Evolutionary conservation across 1,140 invertebrate species (phyloP).

Genomic region (Gryon sp.): DNA sequence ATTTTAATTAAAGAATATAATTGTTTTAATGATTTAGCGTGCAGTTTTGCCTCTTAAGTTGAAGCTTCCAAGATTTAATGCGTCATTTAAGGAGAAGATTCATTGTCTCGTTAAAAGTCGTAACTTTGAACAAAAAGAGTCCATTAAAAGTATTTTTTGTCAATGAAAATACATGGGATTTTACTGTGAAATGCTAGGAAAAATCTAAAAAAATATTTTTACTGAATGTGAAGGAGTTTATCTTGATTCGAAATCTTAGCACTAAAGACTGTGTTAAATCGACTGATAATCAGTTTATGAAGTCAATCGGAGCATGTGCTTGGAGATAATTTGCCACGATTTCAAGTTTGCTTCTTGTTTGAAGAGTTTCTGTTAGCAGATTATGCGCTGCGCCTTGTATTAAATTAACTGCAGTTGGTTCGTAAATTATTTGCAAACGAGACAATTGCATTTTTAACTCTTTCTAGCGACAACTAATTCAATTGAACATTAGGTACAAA

Average conservation of each 20-base stretch:
- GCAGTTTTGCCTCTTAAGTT: too few species aligned
- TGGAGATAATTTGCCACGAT: not conserved
- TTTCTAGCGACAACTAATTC: not conserved
- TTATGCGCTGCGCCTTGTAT: conserved; percentile 12
- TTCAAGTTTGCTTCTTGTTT: conserved; percentile 12
- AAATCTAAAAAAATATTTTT: too few species aligned
- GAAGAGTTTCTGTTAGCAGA: conserved; percentile 14
- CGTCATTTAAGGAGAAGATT: too few species aligned
- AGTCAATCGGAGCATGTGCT: not conserved
- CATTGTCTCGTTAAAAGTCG: too few species aligned
- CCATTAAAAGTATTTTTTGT: too few species aligned
- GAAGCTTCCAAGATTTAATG: too few species aligned
- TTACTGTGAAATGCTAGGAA: too few species aligned
- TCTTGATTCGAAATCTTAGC: not conserved
- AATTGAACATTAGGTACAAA: not conserved
- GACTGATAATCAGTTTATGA: not conserved
- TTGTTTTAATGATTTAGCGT: not conserved
- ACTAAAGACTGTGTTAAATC: not conserved
- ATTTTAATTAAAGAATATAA: conserved; percentile 2
- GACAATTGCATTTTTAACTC: conserved; percentile 8
- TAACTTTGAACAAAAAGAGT: too few species aligned
- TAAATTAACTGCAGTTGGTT: conserved; percentile 15
- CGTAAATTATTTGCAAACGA: conserved; percentile 7
- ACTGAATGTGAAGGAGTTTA: too few species aligned
- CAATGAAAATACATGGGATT: too few species aligned